A percentile compares a stretch with the other conserved stretches of the same genome.
phyloP scores from a whole-genome alignment of 1,140 invertebrate species.

The Melipona quadrifasciata region DNA sequence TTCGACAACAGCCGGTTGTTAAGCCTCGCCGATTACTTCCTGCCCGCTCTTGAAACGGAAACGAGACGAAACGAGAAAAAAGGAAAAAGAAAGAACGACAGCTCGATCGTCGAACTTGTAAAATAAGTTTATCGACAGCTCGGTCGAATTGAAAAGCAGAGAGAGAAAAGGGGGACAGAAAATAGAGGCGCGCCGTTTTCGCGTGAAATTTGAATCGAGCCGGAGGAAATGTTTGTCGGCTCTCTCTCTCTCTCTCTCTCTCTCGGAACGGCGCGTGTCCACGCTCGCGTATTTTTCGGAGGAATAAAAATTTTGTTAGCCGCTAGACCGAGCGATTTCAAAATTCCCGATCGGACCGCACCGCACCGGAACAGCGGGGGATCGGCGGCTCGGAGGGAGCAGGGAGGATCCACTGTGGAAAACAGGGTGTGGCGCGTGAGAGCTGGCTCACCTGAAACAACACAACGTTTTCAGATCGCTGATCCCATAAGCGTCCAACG shows the following conservation, averaged over 20 bases:
- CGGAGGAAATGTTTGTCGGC: slow-evolving; percentile 18
- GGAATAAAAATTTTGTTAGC: slow-evolving; percentile 54
- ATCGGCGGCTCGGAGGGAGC: slow-evolving; percentile 43
- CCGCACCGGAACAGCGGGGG: slow-evolving; percentile 29
- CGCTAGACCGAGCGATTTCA: slow-evolving; percentile 65
- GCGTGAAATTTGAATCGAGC: not conserved
- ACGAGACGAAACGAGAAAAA: too few species aligned
- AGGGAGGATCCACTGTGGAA: slow-evolving; percentile 61
- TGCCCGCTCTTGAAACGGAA: not conserved
- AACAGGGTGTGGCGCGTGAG: slow-evolving; percentile 77
- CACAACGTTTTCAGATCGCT: slow-evolving; percentile 80
- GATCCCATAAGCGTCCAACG: slow-evolving; percentile 79
- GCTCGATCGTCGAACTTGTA: not conserved
- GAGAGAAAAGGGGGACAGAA: not conserved
- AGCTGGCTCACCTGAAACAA: slow-evolving; percentile 80
- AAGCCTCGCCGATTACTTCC: not conserved
- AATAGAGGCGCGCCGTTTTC: too few species aligned
- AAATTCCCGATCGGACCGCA: slow-evolving; percentile 61
- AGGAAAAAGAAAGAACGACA: too few species aligned
- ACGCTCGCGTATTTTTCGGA: slow-evolving; percentile 29
- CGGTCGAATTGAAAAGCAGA: rapidly evolving
- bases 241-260: too few species aligned
- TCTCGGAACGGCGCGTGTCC: not conserved
- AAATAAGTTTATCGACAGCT: not conserved
- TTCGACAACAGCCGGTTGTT: not conserved